Evolutionary conservation across 2,888 invertebrate species (phyloP).

Genomic region (Myopa testacea): DNA sequence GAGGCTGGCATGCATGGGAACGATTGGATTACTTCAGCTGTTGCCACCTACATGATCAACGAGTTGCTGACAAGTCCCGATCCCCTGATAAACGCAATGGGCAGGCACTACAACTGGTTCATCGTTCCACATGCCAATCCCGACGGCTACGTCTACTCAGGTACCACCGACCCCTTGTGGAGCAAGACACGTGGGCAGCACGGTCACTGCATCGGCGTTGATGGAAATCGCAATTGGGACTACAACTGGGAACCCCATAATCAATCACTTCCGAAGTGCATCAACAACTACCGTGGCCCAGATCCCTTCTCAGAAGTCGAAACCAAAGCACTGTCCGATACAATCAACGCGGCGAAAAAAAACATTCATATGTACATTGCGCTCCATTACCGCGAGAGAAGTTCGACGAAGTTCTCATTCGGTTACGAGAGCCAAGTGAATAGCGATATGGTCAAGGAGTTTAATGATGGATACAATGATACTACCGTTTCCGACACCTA

Average conservation of each 20-base stretch:
- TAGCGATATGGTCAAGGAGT: no score
- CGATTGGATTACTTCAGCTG: background rate
- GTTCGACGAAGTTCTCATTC: background rate
- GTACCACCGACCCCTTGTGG: background rate
- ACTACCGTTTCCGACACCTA: background rate
- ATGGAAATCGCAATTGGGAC: background rate
- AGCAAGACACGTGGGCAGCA: background rate
- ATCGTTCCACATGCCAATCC: background rate
- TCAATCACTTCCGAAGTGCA: constrained; percentile 58
- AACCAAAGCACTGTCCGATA: constrained; percentile 1
- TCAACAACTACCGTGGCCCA: constrained; percentile 70
- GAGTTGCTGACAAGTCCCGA: background rate
- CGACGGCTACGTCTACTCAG: background rate
- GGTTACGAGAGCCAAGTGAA: background rate
- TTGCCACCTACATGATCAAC: constrained; percentile 9
- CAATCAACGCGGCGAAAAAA: background rate
- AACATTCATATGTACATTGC: background rate
- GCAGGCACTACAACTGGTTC: background rate
- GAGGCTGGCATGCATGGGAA: constrained; percentile 1
- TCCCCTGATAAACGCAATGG: background rate
- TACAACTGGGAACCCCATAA: constrained; percentile 51
- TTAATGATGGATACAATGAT: background rate
- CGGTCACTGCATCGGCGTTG: background rate
- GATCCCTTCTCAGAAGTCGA: constrained; percentile 73
- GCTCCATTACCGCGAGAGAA: background rate